phyloP scores from a whole-genome alignment of 2,797 vertebrate genomes.

The Loris lydekkerianus region DNA sequence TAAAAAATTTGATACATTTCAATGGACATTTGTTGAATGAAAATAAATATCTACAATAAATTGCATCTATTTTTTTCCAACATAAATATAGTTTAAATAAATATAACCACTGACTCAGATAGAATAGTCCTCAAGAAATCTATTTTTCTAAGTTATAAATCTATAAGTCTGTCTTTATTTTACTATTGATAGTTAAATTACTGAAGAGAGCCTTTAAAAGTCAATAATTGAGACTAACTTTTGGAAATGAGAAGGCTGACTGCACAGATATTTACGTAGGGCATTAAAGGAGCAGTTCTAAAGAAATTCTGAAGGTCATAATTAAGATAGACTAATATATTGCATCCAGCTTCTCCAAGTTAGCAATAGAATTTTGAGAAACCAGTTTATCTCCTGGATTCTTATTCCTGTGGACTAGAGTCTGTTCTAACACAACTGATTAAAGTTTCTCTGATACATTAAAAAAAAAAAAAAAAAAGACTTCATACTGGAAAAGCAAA shows the following conservation, averaged over 20 bases:
- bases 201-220: background rate
- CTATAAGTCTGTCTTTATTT: background rate
- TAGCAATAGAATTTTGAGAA: background rate
- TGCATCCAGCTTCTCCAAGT: background rate
- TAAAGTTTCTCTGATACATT: background rate
- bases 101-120: background rate
- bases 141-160: background rate
- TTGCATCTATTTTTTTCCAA: background rate
- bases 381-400: background rate
- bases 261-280: background rate
- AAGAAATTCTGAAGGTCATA: background rate
- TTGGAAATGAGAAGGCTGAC: background rate
- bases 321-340: background rate
- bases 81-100: background rate
- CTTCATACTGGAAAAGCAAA: background rate
- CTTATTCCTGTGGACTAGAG: background rate
- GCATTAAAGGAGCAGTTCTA: background rate
- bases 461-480: background rate
- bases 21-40: background rate
- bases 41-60: background rate
- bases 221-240: background rate
- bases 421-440: background rate
- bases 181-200: background rate
- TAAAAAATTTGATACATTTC: background rate
- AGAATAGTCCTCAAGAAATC: background rate